Evolutionary conservation across 2,113 vertebrate species (phyloP).

Genomic region (Equus przewalskii): DNA sequence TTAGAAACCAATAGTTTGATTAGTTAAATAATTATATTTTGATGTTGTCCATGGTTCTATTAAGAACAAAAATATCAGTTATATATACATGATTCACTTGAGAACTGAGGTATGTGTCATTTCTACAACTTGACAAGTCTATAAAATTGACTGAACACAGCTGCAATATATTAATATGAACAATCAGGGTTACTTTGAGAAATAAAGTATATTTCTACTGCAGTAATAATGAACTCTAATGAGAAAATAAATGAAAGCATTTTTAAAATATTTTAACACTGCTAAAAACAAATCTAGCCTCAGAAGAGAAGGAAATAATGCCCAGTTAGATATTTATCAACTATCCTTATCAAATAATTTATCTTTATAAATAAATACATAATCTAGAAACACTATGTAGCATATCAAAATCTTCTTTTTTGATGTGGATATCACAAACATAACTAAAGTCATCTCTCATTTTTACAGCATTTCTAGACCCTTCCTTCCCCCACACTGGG

Average conservation of each 20-base stretch:
- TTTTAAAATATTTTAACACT: slow-evolving; percentile 15
- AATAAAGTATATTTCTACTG: not conserved
- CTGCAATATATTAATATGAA: not conserved
- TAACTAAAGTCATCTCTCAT: not conserved
- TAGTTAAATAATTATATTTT: not conserved
- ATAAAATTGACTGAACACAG: not conserved
- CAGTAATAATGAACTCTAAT: slow-evolving; percentile 13
- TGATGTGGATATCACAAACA: not conserved
- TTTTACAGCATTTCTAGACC: not conserved
- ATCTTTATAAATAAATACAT: not conserved
- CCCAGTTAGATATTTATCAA: slow-evolving; percentile 15
- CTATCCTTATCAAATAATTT: not conserved
- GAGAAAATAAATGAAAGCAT: not conserved
- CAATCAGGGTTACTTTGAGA: not conserved
- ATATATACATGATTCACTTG: not conserved
- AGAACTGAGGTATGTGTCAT: not conserved
- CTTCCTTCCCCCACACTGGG: not conserved
- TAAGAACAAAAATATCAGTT: slow-evolving; percentile 40
- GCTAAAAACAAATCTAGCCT: not conserved
- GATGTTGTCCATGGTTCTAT: not conserved
- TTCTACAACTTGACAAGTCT: not conserved
- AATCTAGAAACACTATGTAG: not conserved
- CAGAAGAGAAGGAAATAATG: slow-evolving; percentile 2
- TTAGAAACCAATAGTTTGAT: not conserved
- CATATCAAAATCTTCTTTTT: not conserved